Evolutionary conservation across 2,797 vertebrate genomes (phyloP).

Genomic region (Pipistrellus pygmaeus): DNA sequence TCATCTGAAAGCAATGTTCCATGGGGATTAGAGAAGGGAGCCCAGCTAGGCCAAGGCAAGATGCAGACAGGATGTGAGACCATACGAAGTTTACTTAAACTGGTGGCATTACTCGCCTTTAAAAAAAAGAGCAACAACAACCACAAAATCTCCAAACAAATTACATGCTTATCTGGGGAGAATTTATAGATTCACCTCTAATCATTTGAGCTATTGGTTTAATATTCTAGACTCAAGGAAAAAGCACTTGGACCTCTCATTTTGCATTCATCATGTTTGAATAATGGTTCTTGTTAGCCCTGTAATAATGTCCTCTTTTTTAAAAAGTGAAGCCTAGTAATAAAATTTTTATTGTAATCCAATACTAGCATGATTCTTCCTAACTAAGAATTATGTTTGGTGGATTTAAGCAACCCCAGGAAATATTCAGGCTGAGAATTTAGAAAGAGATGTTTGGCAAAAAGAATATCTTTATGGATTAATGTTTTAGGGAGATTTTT

Average conservation of each 20-base stretch:
- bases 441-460: constrained; percentile 16
- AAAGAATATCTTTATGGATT: neutral
- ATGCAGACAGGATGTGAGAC: neutral
- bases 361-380: constrained; percentile 76
- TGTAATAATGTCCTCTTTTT: constrained; percentile 78
- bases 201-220: constrained; percentile 65
- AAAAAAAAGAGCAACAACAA: neutral
- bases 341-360: constrained; percentile 81
- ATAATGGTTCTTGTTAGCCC: constrained; percentile 71
- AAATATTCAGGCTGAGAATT: constrained; percentile 65
- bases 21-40: neutral
- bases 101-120: neutral
- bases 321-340: constrained; percentile 72
- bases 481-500: constrained; percentile 48
- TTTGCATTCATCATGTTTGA: constrained; percentile 65
- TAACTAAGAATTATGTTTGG: constrained; percentile 79
- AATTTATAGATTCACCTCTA: constrained; percentile 42
- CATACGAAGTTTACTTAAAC: neutral
- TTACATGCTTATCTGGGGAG: constrained; percentile 5
- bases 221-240: constrained; percentile 60
- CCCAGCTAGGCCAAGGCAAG: neutral
- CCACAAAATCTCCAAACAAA: constrained; percentile 30
- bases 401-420: constrained; percentile 67
- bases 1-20: neutral
- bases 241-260: constrained; percentile 46